Conservation (phyloP, 2,113 vertebrate species). For the Cinclus cinclus region DNA sequence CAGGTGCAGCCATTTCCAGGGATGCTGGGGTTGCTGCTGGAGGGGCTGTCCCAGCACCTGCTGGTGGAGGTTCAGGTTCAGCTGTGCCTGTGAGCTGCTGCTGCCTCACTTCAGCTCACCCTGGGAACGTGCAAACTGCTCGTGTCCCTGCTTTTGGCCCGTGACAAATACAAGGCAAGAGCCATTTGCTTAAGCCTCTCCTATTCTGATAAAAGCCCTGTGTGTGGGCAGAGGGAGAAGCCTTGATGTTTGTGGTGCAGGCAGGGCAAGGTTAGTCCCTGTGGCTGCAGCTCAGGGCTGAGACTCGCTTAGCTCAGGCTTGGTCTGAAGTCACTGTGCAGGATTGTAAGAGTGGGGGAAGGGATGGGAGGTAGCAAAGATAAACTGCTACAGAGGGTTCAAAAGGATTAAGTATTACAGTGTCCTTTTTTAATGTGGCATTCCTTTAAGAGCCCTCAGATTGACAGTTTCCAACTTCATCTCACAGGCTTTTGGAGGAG, state of each 20-base stretch:
- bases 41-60: neutral
- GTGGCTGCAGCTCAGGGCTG: neutral
- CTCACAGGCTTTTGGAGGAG: neutral
- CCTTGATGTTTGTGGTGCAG: neutral
- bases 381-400: neutral
- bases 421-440: neutral
- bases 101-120: neutral
- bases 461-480: neutral
- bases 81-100: neutral
- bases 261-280: neutral
- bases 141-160: neutral
- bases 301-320: neutral
- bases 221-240: neutral
- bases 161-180: neutral
- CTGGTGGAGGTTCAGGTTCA: too few species aligned
- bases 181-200: neutral
- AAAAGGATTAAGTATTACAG: neutral
- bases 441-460: neutral
- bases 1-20: neutral
- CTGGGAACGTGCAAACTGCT: neutral
- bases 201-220: neutral
- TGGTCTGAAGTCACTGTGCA: neutral
- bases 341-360: neutral
- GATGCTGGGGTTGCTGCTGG: accelerated
- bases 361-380: neutral